A percentile compares a stretch with the other conserved stretches of the same genome.
Evolutionary conservation across 2,888 invertebrate species (phyloP).

Genomic region (Lasioglossum calceatum): DNA sequence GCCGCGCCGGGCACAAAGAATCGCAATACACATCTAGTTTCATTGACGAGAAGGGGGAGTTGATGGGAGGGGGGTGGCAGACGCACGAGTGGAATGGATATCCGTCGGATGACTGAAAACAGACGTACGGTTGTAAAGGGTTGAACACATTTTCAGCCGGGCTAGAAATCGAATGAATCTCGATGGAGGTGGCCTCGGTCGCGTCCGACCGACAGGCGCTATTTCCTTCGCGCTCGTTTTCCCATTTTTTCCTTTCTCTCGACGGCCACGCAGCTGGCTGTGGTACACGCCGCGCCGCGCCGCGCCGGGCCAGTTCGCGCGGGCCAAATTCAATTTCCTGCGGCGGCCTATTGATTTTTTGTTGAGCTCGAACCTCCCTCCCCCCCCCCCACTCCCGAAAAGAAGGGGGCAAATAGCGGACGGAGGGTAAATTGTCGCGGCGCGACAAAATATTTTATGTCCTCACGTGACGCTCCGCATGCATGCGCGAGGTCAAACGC

Average conservation of each 20-base stretch:
- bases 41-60: slow-evolving; percentile 1
- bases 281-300: slow-evolving; percentile 47
- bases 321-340: slow-evolving; percentile 72
- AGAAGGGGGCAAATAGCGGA: not conserved
- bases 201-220: slow-evolving; percentile 45
- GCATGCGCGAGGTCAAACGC: slow-evolving; percentile 14
- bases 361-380: not conserved
- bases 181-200: slow-evolving; percentile 44
- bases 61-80: not conserved
- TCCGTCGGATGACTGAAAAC: slow-evolving; percentile 36
- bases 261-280: slow-evolving; percentile 57
- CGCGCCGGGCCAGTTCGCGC: slow-evolving; percentile 61
- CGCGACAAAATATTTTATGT: slow-evolving; percentile 61
- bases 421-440: not conserved
- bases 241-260: slow-evolving; percentile 2
- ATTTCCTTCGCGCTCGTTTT: slow-evolving; percentile 53
- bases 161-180: slow-evolving; percentile 59
- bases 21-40: not conserved
- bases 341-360: slow-evolving; percentile 66
- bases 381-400: not conserved
- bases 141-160: slow-evolving; percentile 47
- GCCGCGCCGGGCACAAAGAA: not conserved
- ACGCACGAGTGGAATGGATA: slow-evolving; percentile 24
- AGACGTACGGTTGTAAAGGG: slow-evolving; percentile 42
- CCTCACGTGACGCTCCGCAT: slow-evolving; percentile 20